Evolutionary conservation across 1,140 invertebrate genomes (phyloP), one percentile per base, ranked within the genome.

Genomic region (Vanessa atalanta): DNA sequence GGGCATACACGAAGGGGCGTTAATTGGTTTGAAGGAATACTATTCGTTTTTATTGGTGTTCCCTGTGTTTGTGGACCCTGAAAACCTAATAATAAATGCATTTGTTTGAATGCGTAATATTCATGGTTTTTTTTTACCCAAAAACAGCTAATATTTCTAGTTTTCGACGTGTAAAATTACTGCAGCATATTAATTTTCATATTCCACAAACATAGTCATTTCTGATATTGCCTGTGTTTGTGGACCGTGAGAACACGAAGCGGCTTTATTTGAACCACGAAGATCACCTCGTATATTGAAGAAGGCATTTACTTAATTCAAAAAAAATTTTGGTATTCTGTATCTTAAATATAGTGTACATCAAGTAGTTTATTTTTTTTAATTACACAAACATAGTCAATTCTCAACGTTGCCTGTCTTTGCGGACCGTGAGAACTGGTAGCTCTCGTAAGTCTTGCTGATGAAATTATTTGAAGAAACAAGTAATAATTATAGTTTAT

Each of bases 131-230:
- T n/a, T 4, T 31, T 31, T 31, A 31, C 26, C 2, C 26, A 31
- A 6, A 31, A 31, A 31, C 26, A 31, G 26, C 26, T 20, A 20
- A 20, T 20, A 20, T 20, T 31, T 31, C 6, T 31, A 31, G 0
- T 31, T 31, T 31, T 31, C 1, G 2, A 31, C 26, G 6, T 31
- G 26, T 31, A 31, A 31, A 31, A 20, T 20, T 1, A 31, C 2
- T 31, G 26, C 26, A 31, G 26, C 26, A n/a, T 47, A n/a, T 64
- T 2, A n/a, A 31, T 64, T 43, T 20, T 23, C 60, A 64, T 64
- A 23, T 64, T 64, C 61, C 61, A 64, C 37, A 64, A 64, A 64
- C 61, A 64, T 37, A 63, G 61, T 4, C 15, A n/a, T 37, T 64
- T 64, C 11, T 12, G 20, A 16, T 55, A n/a, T 64, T 47, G n/a